These are phyloP conservation scores for Rotaria sp. DNA, from an alignment of 2,888 invertebrate genomes.

Conservation along the genomic window DNA sequence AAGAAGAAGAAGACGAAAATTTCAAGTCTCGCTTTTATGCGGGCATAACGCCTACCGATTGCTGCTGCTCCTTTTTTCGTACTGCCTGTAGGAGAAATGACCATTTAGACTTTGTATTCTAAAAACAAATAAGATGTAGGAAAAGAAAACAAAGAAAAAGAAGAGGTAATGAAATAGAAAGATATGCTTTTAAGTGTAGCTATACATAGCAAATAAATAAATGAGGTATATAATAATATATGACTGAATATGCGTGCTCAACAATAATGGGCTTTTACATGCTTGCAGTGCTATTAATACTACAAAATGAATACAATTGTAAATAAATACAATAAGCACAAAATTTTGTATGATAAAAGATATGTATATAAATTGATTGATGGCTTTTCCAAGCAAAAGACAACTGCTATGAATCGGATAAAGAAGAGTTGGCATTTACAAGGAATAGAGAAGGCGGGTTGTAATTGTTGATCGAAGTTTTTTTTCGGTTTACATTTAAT, in stretches of 20 bases:
- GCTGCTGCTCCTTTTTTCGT: slow-evolving; percentile 31
- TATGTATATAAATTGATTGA: not conserved
- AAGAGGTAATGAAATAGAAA: not conserved
- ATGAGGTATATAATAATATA: not conserved
- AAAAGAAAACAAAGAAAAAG: not conserved
- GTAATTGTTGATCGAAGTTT: not conserved
- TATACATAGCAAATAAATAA: not conserved
- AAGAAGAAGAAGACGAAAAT: not conserved
- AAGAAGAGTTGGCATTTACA: not conserved
- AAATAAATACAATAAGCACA: not conserved
- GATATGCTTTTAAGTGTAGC: not conserved
- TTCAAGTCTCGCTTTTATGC: not conserved
- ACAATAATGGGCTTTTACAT: not conserved
- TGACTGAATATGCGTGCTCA: not conserved
- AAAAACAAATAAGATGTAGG: slow-evolving; percentile 24
- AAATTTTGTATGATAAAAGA: not conserved
- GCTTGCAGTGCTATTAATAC: not conserved
- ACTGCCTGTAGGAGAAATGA: slow-evolving; percentile 39
- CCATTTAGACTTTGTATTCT: slow-evolving; percentile 39
- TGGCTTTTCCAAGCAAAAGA: not conserved
- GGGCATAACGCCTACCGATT: slow-evolving; percentile 17
- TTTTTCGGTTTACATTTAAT: not conserved
- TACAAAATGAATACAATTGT: not conserved
- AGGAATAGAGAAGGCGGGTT: slow-evolving; percentile 1
- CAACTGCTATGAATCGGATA: not conserved